Conservation (phyloP, 1,140 invertebrate genomes). For the Ylistrum balloti region DNA sequence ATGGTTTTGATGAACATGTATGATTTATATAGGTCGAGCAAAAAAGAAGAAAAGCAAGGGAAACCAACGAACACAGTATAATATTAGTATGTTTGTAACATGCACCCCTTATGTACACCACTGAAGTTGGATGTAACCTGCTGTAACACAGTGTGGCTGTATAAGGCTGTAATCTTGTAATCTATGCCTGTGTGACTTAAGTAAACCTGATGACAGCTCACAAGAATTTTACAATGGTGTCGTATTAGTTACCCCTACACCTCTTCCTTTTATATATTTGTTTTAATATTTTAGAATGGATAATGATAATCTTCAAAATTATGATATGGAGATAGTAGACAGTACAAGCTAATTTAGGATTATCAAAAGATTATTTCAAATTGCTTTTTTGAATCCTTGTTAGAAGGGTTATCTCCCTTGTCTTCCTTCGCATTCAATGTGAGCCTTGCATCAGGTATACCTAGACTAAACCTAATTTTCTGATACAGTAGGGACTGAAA, state of each 20-base stretch:
- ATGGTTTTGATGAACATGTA: conserved; percentile 6
- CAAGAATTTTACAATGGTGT: background rate
- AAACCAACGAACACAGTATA: conserved; percentile 47
- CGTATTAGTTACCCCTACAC: too few species aligned
- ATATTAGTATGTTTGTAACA: conserved; percentile 55
- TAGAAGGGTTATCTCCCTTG: background rate
- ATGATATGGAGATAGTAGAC: too few species aligned
- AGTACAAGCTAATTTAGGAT: too few species aligned
- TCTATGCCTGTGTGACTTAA: background rate
- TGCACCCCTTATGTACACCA: background rate
- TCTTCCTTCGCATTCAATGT: background rate
- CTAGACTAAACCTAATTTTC: background rate
- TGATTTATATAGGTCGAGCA: conserved; percentile 57
- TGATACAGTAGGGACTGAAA: background rate
- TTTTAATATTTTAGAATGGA: too few species aligned
- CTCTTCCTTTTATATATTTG: too few species aligned
- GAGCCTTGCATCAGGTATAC: background rate
- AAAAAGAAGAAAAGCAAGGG: conserved; percentile 58
- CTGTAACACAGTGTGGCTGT: conserved; percentile 47
- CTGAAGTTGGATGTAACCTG: conserved; percentile 41
- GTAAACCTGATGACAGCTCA: background rate
- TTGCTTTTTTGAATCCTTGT: background rate
- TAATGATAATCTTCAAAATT: too few species aligned
- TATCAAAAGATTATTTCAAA: too few species aligned
- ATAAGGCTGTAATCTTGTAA: background rate